A percentile compares a stretch with the other conserved stretches of the same genome.
Conservation (phyloP, 2,888 invertebrate genomes). For the Horisme vitalbata region DNA sequence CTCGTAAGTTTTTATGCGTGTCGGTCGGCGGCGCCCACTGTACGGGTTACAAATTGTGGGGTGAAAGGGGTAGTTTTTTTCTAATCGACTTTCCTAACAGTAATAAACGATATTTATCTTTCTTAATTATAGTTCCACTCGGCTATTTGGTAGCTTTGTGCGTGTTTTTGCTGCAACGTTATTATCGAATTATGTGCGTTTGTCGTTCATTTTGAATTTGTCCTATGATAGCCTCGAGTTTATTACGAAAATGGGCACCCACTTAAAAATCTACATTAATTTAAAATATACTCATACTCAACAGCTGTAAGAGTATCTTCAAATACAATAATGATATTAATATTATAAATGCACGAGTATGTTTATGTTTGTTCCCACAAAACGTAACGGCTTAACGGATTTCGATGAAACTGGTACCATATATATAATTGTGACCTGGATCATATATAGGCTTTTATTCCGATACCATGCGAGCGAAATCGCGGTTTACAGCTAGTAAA, state of each 20-base stretch:
- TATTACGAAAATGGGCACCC: conserved; percentile 26
- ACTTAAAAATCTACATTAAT: conserved; percentile 4
- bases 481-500: no score
- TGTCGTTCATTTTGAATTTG: conserved; percentile 61
- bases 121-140: conserved; percentile 80
- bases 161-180: conserved; percentile 73
- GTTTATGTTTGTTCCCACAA: no score
- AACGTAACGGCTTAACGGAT: no score
- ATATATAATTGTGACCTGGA: no score
- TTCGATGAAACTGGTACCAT: no score
- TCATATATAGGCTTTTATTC: no score
- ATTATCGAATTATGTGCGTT: conserved; percentile 78
- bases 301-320: no score
- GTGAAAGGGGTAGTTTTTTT: conserved; percentile 82
- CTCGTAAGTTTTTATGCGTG: conserved; percentile 72
- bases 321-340: no score
- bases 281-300: not conserved
- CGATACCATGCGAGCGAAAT: no score
- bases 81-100: conserved; percentile 82
- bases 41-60: conserved; percentile 83
- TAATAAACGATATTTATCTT: conserved; percentile 84
- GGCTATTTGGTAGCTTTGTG: conserved; percentile 74
- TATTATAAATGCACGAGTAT: no score
- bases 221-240: conserved; percentile 43
- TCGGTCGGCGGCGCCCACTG: conserved; percentile 74